phyloP scores from a whole-genome alignment of 2,797 vertebrate species.

The Clarias laeviceps region DNA sequence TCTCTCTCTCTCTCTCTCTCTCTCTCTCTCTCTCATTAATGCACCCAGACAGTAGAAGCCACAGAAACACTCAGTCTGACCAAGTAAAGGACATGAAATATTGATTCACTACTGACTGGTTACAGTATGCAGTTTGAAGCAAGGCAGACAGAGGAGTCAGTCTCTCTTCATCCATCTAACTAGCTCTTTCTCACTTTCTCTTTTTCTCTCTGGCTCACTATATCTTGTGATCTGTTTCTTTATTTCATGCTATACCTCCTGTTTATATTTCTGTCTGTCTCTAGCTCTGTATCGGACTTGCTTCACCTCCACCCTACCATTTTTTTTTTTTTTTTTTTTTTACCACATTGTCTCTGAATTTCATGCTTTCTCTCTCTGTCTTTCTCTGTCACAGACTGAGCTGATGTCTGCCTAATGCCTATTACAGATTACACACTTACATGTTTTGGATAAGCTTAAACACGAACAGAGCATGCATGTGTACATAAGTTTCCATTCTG shows the following conservation, averaged over 20 bases:
- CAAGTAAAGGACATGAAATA: conserved; percentile 38
- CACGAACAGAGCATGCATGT: conserved; percentile 46
- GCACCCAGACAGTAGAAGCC: conserved; percentile 43
- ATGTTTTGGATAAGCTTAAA: conserved; percentile 28
- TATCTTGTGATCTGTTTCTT: background rate
- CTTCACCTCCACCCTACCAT: background rate
- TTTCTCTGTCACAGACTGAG: background rate
- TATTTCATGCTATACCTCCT: background rate
- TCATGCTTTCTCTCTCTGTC: background rate
- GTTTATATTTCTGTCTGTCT: background rate
- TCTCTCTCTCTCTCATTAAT: conserved; percentile 5
- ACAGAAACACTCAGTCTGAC: conserved; percentile 45
- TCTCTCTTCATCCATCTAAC: background rate
- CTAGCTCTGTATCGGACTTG: background rate
- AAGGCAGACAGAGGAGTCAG: conserved; percentile 1
- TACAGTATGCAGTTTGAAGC: conserved; percentile 38
- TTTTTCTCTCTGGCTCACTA: background rate
- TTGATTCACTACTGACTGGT: conserved; percentile 50
- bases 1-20: conserved; percentile 11
- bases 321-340: background rate
- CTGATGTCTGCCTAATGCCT: conserved; percentile 6
- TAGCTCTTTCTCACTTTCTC: background rate
- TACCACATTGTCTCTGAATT: background rate
- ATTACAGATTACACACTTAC: conserved; percentile 34
- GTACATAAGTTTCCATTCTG: conserved; percentile 41